Evolutionary conservation across 1,140 invertebrate species (phyloP), one percentile per base, ranked within the genome.

Genomic region (Potamilus streckersoni): DNA sequence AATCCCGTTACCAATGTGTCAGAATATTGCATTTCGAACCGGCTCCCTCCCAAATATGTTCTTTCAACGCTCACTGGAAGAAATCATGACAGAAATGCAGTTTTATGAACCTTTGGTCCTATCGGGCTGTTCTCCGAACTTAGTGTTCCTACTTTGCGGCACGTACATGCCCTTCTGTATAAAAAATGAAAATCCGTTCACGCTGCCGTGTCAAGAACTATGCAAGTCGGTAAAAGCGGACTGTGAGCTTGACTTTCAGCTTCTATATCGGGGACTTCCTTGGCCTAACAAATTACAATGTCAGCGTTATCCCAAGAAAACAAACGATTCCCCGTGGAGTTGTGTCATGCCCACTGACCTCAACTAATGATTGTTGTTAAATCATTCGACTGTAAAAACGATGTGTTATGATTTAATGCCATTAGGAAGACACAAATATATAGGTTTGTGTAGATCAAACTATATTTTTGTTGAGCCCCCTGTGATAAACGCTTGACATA

Each of bases 241-340:
- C 20, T 83, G 82, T 59, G 77, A 74, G 31, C 20, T 23, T 8
- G 19, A 61, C 19, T 82, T 80, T 74, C 17, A 16, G 8, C 65
- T 73, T 17, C 70, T 82, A 20, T 76, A 77, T 55, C 62, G 77
- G 6, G 76, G 78, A 6, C 74, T 85, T 2, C 79, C 78, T 1
- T 85, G 84, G 84, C 84, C 84, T 16, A 79, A 69, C 27, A 83
- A 83, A 68, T 73, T 83, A 16, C 82, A 83, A 64, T 83, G 82
- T 63, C 80, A 83, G 65, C 70, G 80, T 3, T 83, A 81, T 58
- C 77, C 79, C 0, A 23, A 63, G 11, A 49, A 49, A 49, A 11
- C 6, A 6, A 11, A 49, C 6, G 38, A 49, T 49, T 49, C 38
- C 0, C 11, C 38, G 6, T 49, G 6, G 38, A 49, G 38, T 11